phyloP scores from a whole-genome alignment of 2,797 vertebrate genomes.

The Ptychobarbus kaznakovi region DNA sequence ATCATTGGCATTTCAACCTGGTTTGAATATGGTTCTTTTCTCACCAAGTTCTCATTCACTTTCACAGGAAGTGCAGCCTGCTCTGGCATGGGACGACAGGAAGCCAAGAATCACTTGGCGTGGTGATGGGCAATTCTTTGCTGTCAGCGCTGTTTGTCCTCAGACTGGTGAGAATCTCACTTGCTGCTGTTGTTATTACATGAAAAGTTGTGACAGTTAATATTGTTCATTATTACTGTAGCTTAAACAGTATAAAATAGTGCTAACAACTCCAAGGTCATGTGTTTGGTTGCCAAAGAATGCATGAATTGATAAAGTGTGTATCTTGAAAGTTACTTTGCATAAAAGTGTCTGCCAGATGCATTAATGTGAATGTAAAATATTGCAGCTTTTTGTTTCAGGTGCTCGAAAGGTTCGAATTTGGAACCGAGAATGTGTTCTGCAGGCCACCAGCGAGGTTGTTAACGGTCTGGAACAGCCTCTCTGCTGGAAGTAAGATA shows the following conservation, averaged over 20 bases:
- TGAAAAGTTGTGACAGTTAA: background rate
- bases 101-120: slow-evolving; percentile 88
- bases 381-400: slow-evolving; percentile 58
- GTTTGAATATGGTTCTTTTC: background rate
- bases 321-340: background rate
- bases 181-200: background rate
- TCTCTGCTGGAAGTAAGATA: slow-evolving; percentile 90
- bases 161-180: slow-evolving; percentile 76
- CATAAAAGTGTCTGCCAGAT: background rate
- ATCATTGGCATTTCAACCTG: background rate
- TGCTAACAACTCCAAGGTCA: background rate
- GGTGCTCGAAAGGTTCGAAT: slow-evolving; percentile 89
- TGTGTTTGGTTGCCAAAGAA: background rate
- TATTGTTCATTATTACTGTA: background rate
- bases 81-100: slow-evolving; percentile 87
- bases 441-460: slow-evolving; percentile 93
- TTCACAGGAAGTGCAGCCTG: slow-evolving; percentile 80
- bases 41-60: background rate
- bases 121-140: slow-evolving; percentile 94
- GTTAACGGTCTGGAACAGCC: slow-evolving; percentile 88
- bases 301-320: background rate
- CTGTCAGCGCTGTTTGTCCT: slow-evolving; percentile 87
- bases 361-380: background rate
- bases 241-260: background rate
- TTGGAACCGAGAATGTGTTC: slow-evolving; percentile 92